Conservation (phyloP, 2,113 vertebrate species). For the Catagonus wagneri region DNA sequence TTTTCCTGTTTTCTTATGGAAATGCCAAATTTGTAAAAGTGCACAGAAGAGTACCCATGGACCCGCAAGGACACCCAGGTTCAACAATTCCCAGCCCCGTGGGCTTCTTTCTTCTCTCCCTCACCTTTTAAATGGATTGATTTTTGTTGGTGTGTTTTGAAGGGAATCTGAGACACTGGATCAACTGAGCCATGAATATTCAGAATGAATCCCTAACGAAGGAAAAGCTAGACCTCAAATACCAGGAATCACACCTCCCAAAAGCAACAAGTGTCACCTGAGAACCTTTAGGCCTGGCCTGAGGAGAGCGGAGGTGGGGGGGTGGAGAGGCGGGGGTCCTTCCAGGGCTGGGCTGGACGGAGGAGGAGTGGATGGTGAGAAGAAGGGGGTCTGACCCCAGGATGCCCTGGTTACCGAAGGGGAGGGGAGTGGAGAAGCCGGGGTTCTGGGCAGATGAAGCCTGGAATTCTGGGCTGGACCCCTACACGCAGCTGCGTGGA, state of each 20-base stretch:
- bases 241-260: background rate
- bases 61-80: background rate
- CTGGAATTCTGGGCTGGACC: background rate
- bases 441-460: background rate
- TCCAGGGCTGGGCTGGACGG: background rate
- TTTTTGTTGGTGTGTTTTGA: background rate
- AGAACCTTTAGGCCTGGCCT: background rate
- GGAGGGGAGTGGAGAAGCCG: accelerated
- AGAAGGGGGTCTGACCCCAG: too few relatives aligned
- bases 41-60: background rate
- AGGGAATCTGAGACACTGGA: background rate
- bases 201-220: background rate
- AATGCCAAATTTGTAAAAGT: background rate
- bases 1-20: background rate
- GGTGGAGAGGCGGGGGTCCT: background rate
- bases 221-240: background rate
- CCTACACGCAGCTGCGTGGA: background rate
- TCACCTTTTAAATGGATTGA: background rate
- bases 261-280: background rate
- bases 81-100: background rate
- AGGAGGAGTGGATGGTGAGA: too few relatives aligned
- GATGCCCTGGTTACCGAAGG: background rate
- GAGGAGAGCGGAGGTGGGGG: too few relatives aligned
- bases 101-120: background rate
- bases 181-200: background rate